These are phyloP conservation scores for Operophtera brumata DNA, from an alignment of 2,888 invertebrate species.

Conservation along the genomic window DNA sequence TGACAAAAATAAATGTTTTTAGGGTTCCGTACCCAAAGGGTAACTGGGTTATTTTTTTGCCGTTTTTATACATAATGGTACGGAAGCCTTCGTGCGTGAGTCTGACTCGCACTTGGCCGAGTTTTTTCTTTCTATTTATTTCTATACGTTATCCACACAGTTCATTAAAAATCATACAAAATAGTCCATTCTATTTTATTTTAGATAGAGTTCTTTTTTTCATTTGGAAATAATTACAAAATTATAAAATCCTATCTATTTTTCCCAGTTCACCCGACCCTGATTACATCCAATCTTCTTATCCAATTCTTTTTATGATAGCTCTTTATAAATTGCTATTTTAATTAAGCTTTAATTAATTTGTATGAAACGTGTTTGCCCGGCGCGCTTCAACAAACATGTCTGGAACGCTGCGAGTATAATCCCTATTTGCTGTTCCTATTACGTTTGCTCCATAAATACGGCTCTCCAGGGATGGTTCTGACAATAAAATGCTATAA, in stretches of 20 bases:
- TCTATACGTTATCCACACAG: too few relatives aligned
- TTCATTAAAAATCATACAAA: too few relatives aligned
- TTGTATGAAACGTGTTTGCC: constrained; percentile 9
- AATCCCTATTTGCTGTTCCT: constrained; percentile 49
- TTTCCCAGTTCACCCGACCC: not conserved
- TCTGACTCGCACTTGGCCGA: too few relatives aligned
- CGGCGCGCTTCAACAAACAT: constrained; percentile 22
- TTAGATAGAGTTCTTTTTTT: too few relatives aligned
- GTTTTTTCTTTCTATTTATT: too few relatives aligned
- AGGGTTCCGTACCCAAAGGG: too few relatives aligned
- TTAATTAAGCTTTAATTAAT: constrained; percentile 1
- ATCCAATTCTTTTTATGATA: not conserved
- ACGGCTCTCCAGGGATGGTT: constrained; percentile 43
- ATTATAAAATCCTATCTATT: not conserved
- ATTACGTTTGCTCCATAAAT: constrained; percentile 47
- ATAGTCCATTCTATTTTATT: too few relatives aligned
- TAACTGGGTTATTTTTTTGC: too few relatives aligned
- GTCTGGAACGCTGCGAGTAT: constrained; percentile 29
- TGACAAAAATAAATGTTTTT: too few relatives aligned
- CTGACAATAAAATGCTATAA: constrained; percentile 41
- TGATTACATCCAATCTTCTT: not conserved
- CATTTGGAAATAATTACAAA: not conserved
- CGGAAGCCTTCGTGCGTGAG: too few relatives aligned
- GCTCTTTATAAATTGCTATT: constrained; percentile 1
- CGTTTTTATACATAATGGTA: too few relatives aligned